These are phyloP conservation scores for Pitta sordida DNA, from an alignment of 2,113 vertebrate species.

Conservation along the genomic window DNA sequence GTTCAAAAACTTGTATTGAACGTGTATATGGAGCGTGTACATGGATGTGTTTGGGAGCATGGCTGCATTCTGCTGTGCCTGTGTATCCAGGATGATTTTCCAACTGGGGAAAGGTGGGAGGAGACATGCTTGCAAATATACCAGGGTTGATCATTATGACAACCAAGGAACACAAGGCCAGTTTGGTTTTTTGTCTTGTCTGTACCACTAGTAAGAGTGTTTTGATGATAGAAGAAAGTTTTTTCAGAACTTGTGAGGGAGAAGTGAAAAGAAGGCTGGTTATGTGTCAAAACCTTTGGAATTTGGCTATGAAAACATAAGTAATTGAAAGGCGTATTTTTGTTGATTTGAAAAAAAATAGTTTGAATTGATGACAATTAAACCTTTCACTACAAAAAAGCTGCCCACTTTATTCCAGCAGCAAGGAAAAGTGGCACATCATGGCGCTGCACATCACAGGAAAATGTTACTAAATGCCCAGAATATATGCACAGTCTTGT, in stretches of 20 bases:
- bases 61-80: not conserved
- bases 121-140: not conserved
- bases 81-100: not conserved
- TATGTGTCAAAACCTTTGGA: not conserved
- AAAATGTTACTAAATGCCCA: not conserved
- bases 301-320: not conserved
- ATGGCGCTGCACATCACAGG: fast-evolving
- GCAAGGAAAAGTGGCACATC: not conserved
- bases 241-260: not conserved
- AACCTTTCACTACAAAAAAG: not conserved
- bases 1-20: not conserved
- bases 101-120: not conserved
- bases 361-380: not conserved
- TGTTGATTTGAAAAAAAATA: not conserved
- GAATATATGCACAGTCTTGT: not conserved
- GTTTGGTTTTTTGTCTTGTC: not conserved
- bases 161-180: not conserved
- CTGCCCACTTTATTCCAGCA: not conserved
- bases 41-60: not conserved
- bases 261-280: not conserved
- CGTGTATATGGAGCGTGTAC: not conserved
- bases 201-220: not conserved
- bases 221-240: not conserved
- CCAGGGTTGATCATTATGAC: not conserved
- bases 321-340: not conserved